Evolutionary conservation across 2,888 invertebrate species (phyloP).

Genomic region (Phymatocera aterrima): DNA sequence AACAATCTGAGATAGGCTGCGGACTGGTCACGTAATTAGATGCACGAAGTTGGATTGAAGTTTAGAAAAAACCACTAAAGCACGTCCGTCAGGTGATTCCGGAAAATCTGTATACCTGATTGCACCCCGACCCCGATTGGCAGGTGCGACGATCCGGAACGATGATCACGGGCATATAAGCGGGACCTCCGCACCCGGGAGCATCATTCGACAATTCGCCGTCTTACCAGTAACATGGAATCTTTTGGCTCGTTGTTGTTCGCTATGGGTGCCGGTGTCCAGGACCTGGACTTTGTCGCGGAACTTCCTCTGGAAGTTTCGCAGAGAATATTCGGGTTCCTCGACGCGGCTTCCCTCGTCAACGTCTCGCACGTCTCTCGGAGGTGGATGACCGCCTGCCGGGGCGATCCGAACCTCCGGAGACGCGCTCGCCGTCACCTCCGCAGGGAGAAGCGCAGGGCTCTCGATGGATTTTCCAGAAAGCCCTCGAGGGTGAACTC

Average conservation of each 20-base stretch:
- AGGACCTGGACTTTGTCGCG: slow-evolving; percentile 39
- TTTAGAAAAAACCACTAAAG: background rate
- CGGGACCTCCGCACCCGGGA: background rate
- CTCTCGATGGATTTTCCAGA: background rate
- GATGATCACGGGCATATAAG: slow-evolving; percentile 19
- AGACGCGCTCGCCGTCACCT: slow-evolving; percentile 36
- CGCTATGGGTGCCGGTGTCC: slow-evolving; percentile 24
- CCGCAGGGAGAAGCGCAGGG: slow-evolving; percentile 35
- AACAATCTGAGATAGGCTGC: no score
- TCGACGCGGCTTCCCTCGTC: slow-evolving; percentile 45
- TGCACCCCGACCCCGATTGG: slow-evolving; percentile 8
- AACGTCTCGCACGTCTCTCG: slow-evolving; percentile 43
- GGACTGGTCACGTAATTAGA: background rate
- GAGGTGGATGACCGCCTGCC: slow-evolving; percentile 41
- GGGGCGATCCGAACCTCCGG: slow-evolving; percentile 41
- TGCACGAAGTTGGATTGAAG: background rate
- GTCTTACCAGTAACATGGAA: slow-evolving; percentile 24
- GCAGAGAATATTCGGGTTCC: slow-evolving; percentile 44
- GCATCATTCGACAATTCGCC: slow-evolving; percentile 5
- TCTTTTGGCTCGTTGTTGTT: slow-evolving; percentile 30
- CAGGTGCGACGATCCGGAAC: slow-evolving; percentile 20
- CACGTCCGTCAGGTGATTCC: background rate
- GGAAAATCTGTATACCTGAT: background rate
- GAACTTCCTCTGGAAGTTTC: slow-evolving; percentile 47
- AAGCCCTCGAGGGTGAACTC: background rate